Percentiles rank a stretch among this genome's conserved stretches.
phyloP scores from a whole-genome alignment of 2,113 vertebrate genomes.

The Platysternon megacephalum region DNA sequence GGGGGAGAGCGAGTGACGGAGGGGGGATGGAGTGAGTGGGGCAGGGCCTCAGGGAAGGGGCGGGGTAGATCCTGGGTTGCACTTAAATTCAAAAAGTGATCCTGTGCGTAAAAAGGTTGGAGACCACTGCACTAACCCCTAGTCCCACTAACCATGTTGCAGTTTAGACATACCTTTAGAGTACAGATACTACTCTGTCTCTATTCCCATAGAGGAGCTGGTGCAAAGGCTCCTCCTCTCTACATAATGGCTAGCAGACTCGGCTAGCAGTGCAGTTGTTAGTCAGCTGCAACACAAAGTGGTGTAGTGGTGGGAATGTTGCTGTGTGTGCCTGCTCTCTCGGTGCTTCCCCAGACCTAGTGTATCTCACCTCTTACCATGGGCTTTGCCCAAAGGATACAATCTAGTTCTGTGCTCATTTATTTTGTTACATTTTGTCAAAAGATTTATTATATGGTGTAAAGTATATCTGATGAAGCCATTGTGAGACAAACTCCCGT shows the following conservation, averaged over 20 bases:
- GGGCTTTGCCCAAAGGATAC: not conserved
- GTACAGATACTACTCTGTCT: not conserved
- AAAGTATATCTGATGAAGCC: not conserved
- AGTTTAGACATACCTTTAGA: not conserved
- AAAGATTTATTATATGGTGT: not conserved
- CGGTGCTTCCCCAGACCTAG: not conserved
- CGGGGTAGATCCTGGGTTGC: too few species aligned
- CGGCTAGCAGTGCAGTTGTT: too few species aligned
- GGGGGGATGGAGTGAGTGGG: too few species aligned
- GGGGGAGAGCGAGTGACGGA: too few species aligned
- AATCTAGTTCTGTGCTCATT: fast-evolving
- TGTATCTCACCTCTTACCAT: not conserved
- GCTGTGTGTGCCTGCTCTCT: not conserved
- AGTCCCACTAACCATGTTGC: too few species aligned
- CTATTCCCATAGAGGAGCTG: not conserved
- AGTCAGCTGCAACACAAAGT: not conserved
- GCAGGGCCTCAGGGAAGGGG: too few species aligned
- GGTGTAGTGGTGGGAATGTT: not conserved
- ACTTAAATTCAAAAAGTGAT: too few species aligned
- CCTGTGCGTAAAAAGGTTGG: too few species aligned
- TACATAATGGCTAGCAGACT: not conserved
- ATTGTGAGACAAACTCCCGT: not conserved
- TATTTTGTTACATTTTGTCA: not conserved
- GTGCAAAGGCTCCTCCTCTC: not conserved
- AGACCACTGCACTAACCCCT: too few species aligned